phyloP scores from a whole-genome alignment of 2,888 invertebrate species.

The Dermolepida albohirtum region DNA sequence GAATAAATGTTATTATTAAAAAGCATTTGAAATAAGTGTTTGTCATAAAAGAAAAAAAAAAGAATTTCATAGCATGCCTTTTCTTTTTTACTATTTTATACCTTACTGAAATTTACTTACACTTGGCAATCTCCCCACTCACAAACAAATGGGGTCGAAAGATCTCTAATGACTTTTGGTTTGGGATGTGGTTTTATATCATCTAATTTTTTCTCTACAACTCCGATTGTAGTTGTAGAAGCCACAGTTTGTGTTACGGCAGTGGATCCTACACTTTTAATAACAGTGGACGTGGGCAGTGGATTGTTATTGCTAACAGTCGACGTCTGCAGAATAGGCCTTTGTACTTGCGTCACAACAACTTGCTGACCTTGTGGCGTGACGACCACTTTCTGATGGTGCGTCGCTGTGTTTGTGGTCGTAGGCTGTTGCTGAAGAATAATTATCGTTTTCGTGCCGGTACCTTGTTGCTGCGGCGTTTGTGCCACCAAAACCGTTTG shows the following conservation, averaged over 20 bases:
- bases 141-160: conserved; percentile 77
- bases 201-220: conserved; percentile 54
- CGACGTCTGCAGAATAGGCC: conserved; percentile 68
- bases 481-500: conserved; percentile 77
- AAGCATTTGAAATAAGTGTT: too few species aligned
- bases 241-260: conserved; percentile 50
- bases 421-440: conserved; percentile 72
- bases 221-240: conserved; percentile 50
- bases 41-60: too few species aligned
- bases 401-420: conserved; percentile 62
- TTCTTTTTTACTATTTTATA: too few species aligned
- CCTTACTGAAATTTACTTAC: conserved; percentile 62
- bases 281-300: conserved; percentile 60
- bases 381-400: conserved; percentile 71
- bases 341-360: conserved; percentile 72
- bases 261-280: conserved; percentile 54
- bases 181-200: conserved; percentile 48
- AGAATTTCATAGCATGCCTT: too few species aligned
- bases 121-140: conserved; percentile 93
- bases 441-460: conserved; percentile 77
- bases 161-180: conserved; percentile 62
- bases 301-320: conserved; percentile 65
- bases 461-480: conserved; percentile 74
- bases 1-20: too few species aligned
- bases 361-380: conserved; percentile 77